Evolutionary conservation across 92 coral and sea anemone species (phyloP).

Genomic region (Actinernus sp.): DNA sequence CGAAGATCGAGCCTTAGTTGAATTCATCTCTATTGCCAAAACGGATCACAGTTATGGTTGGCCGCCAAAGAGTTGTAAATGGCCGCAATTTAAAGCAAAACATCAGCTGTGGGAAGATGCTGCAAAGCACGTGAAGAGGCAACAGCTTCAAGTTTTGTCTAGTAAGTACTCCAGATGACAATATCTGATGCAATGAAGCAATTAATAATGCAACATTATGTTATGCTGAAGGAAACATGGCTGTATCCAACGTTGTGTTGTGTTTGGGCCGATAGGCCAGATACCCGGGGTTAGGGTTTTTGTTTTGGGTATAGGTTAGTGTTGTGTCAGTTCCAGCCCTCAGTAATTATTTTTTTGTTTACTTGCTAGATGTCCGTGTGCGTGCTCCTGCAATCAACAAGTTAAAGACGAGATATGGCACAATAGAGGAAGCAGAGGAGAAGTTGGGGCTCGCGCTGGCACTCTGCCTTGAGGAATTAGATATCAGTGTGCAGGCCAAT

Average conservation of each 20-base stretch:
- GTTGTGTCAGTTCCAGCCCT: no score
- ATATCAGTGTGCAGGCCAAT: neutral
- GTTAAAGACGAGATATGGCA: neutral
- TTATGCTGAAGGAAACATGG: no score
- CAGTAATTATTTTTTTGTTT: no score
- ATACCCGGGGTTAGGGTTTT: no score
- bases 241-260: no score
- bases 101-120: conserved; percentile 26
- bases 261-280: no score
- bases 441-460: conserved; percentile 16
- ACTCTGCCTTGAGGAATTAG: conserved; percentile 1
- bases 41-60: conserved; percentile 21
- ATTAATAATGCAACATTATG: no score
- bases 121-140: conserved; percentile 7
- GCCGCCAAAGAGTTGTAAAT: neutral
- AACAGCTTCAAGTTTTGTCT: conserved; percentile 9
- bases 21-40: conserved; percentile 11
- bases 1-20: conserved; percentile 13
- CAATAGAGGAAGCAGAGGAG: conserved; percentile 14
- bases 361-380: no score
- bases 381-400: no score
- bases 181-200: no score
- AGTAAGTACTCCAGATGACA: conserved; percentile 5
- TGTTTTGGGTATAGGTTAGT: no score
- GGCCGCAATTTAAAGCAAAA: conserved; percentile 11